Evolutionary conservation across 1,140 invertebrate species (phyloP), one percentile per base, ranked within the genome.

Genomic region (Drosophila sp.): DNA sequence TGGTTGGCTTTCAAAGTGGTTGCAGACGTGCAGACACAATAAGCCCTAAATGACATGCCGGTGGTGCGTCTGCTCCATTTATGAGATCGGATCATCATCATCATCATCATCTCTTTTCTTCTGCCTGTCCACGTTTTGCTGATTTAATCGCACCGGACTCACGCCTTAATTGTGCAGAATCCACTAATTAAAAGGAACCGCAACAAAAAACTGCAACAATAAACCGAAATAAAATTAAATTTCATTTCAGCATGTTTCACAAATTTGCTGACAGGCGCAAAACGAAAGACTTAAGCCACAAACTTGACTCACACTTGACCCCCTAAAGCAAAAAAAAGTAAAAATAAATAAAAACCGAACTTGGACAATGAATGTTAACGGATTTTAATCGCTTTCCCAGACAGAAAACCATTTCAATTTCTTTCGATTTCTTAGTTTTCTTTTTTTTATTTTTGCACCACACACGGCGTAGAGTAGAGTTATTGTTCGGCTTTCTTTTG

Each of bases 181-280:
- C 70, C 67, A 77, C 74, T 77, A 77, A 74, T 73, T 73, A 78
- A 76, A 76, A 61, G 60, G 54, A 60, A 62, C 17, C 35, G 57
- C 67, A 57, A 58, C 44, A 27, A 6, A 47, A 50, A 50, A 35
- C 33, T 25, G 17, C 44, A 47, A 68, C 27, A 57, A 33, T 33
- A 62, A 58, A 44, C 38, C 29, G 30, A 23, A 33, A 41, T 54
- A 57, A 76, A 76, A 64, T 56, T 66, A 70, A 76, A 72, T 81
- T 87, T 86, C 83, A 86, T 86, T 87, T 82, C 79, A 76, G 83
- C 87, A 87, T 86, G 72, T 83, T 86, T 87, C 82, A 86, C 82
- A 86, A 86, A 86, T 86, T 82, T 81, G 83, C 79, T 86, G 82
- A 86, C 82, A 86, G 65, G 60, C 71, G 71, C 83, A 84, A 82